Conservation (phyloP, 2,113 vertebrate genomes). For the Myrmecobius fasciatus region DNA sequence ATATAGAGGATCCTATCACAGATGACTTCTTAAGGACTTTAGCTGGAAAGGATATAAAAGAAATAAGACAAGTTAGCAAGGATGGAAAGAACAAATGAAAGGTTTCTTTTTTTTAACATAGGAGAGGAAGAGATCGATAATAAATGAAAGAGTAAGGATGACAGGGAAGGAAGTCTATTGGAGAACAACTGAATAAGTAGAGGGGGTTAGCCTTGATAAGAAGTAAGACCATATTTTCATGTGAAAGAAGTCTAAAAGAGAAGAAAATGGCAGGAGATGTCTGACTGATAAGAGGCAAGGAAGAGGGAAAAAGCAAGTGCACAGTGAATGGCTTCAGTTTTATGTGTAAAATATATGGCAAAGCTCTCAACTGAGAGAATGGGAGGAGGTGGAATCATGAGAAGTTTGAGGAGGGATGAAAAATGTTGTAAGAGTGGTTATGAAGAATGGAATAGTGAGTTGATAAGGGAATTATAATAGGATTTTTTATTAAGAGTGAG, state of each 20-base stretch:
- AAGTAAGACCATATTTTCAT: neutral
- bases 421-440: neutral
- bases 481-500: neutral
- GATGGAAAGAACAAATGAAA: neutral
- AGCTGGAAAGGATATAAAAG: neutral
- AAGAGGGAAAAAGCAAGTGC: neutral
- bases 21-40: neutral
- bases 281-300: neutral
- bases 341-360: neutral
- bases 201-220: neutral
- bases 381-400: neutral
- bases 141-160: neutral
- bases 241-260: neutral
- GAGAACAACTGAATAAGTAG: neutral
- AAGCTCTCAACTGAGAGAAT: neutral
- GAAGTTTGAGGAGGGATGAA: neutral
- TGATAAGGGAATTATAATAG: neutral
- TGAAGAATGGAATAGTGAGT: neutral
- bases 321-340: neutral
- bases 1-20: neutral
- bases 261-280: neutral
- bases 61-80: neutral
- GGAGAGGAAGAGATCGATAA: neutral
- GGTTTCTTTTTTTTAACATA: neutral
- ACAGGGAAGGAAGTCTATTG: neutral